Evolutionary conservation across 2,888 invertebrate species (phyloP).

Genomic region (Aricia artaxerxes): DNA sequence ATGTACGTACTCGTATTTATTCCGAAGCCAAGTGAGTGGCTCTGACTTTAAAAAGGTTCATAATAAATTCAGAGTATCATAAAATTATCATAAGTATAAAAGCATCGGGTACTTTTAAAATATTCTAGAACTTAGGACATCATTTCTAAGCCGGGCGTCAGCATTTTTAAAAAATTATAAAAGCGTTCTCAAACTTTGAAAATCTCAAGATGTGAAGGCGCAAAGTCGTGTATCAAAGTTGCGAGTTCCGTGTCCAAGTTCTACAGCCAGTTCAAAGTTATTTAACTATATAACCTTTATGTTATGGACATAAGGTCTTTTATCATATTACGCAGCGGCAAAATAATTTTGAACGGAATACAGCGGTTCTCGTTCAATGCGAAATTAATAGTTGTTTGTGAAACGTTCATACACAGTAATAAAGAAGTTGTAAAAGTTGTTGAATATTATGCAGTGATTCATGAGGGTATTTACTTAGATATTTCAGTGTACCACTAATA

Average conservation of each 20-base stretch:
- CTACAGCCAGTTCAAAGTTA: not conserved
- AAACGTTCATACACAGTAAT: not conserved
- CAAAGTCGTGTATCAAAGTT: conserved; percentile 47
- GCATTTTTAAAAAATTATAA: conserved; percentile 17
- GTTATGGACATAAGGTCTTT: not conserved
- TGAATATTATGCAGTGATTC: not conserved
- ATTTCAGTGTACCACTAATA: not conserved
- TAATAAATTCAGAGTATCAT: conserved; percentile 1
- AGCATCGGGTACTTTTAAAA: conserved; percentile 6
- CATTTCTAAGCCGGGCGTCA: not conserved
- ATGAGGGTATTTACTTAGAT: not conserved
- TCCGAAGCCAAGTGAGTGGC: not conserved
- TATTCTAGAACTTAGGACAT: conserved; percentile 6
- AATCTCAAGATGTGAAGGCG: conserved; percentile 32
- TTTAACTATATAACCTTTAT: not conserved
- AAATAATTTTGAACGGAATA: not conserved
- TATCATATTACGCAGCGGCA: not conserved
- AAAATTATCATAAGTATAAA: conserved; percentile 14
- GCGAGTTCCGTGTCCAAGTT: conserved; percentile 43
- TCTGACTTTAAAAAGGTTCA: not conserved
- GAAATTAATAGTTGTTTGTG: conserved; percentile 54
- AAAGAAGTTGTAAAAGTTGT: conserved; percentile 1
- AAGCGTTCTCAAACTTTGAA: conserved; percentile 29
- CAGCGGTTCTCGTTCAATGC: conserved; percentile 42
- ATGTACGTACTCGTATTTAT: not conserved